Base-by-base conservation (phyloP, 2,888 invertebrate species). In the Tetheella fluctuosa region DNA sequence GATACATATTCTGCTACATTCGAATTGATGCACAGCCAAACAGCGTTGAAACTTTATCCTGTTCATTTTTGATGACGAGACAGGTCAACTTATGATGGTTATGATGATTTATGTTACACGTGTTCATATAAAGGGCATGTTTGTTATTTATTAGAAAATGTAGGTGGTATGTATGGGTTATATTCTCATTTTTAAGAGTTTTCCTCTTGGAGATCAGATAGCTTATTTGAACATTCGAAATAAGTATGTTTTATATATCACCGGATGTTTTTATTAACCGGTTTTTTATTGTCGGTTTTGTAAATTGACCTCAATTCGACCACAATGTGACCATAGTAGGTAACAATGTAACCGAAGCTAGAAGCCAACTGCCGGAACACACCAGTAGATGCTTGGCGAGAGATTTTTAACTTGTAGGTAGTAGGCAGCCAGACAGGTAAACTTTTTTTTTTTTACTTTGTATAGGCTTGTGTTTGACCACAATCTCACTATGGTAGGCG, bases 71-170 rank as follows among this genome's bases (percentile, higher is more conserved):
- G 58, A 66, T 59, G 60, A 53, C 60, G 57, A 63, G 56, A 37
- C 34, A 56, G 70, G 53, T 64, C 70, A 64, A 64, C 63, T 60
- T 70, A 69, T 59, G 61, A 64, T 69, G 69, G 74, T 60, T 62
- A 37, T 59, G 59, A 60, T 66, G 68, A 70, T 70, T 70, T 75
- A 76, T 67, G 69, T 74, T 63, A 66, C 69, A 64, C 68, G 68
- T 77, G 77, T 71, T 67, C 68, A 64, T 63, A 48, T 48, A 48
- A 20, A 64, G 62, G 61, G 39, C 59, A 65, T 71, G 62, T 65
- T 67, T 70, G 70, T 77, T 77, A 72, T 77, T 76, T 76, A 78
- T 74, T 66, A 58, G 63, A 64, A 61, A 64, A 62, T 57, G 63
- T 52, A 65, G 58, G 52, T 66, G n/a, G 48, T 48, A 7, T 48